Percentiles rank a stretch among this genome's conserved stretches.
These are phyloP conservation scores for Ptychoptera albimana DNA, from an alignment of 2,888 invertebrate species.

Conservation along the genomic window DNA sequence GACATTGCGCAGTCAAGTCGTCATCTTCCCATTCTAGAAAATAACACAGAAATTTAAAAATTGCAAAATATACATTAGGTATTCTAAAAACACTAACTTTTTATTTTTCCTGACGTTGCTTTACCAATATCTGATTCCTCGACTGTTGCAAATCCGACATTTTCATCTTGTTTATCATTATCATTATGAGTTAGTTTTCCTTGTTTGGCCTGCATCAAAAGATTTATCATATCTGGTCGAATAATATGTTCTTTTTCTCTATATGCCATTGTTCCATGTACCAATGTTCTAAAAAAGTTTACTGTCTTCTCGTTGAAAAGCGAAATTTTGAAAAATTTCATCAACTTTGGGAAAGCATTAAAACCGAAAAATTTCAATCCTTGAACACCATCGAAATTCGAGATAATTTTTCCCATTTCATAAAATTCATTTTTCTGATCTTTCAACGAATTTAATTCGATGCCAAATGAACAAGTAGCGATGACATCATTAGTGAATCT, in stretches of 20 bases:
- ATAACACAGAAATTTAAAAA: slow-evolving; percentile 7
- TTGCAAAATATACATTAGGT: not conserved
- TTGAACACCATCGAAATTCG: no score
- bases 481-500: slow-evolving; percentile 35
- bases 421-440: slow-evolving; percentile 34
- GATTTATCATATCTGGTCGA: slow-evolving; percentile 37
- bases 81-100: slow-evolving; percentile 10
- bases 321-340: slow-evolving; percentile 12
- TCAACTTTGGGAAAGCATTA: no score
- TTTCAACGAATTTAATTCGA: slow-evolving; percentile 32
- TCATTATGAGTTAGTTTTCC: no score
- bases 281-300: slow-evolving; percentile 26
- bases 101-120: not conserved
- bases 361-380: no score
- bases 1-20: slow-evolving; percentile 40
- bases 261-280: slow-evolving; percentile 27
- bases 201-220: slow-evolving; percentile 37
- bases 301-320: slow-evolving; percentile 14
- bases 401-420: slow-evolving; percentile 23
- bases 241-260: slow-evolving; percentile 26
- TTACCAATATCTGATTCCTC: slow-evolving; percentile 22
- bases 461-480: slow-evolving; percentile 35
- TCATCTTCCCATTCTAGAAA: slow-evolving; percentile 28
- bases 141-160: slow-evolving; percentile 14
- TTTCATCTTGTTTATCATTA: not conserved